phyloP scores from a whole-genome alignment of 2,113 vertebrate species.

The Vulpes ferrilata region DNA sequence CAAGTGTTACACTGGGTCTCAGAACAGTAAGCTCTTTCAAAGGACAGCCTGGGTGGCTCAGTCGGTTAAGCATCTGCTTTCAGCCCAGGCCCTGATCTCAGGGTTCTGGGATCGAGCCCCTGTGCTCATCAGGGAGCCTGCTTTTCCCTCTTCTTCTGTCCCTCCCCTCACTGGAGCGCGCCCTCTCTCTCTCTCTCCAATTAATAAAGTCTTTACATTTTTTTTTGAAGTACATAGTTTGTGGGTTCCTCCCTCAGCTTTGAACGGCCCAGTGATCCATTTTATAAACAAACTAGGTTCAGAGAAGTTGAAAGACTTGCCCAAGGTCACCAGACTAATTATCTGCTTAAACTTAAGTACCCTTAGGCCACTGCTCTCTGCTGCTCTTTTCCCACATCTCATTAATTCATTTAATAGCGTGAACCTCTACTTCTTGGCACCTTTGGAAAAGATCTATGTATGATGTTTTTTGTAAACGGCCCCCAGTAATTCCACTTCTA shows the following conservation, averaged over 20 bases:
- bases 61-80: neutral
- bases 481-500: neutral
- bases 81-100: neutral
- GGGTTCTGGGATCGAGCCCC: neutral
- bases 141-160: neutral
- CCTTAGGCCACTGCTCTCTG: neutral
- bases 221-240: neutral
- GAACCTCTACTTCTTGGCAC: neutral
- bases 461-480: neutral
- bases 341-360: neutral
- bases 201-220: neutral
- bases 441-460: neutral
- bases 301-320: neutral
- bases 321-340: neutral
- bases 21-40: neutral
- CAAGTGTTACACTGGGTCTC: neutral
- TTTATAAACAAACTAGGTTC: neutral
- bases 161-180: too few species aligned
- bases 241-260: neutral
- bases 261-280: neutral
- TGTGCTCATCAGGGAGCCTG: neutral
- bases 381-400: neutral
- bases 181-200: neutral
- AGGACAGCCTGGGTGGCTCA: neutral
- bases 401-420: neutral